phyloP scores from a whole-genome alignment of 2,888 invertebrate species.

The Drosophila longiperda region DNA sequence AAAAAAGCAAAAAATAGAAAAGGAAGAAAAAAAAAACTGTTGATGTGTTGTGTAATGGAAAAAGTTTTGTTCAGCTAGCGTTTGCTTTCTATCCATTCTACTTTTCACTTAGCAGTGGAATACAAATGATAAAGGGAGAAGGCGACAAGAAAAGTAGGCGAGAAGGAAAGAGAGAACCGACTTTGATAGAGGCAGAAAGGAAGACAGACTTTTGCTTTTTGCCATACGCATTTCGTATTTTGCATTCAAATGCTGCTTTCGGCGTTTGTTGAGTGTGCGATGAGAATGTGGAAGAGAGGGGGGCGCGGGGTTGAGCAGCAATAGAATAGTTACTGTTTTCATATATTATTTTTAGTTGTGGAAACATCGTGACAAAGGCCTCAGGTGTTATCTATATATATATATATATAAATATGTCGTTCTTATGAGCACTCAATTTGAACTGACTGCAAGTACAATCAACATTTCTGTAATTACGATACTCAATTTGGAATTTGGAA shows the following conservation, averaged over 20 bases:
- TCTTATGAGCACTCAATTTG: constrained; percentile 53
- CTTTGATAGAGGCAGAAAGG: constrained; percentile 11
- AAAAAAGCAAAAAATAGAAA: constrained; percentile 54
- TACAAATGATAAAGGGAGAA: constrained; percentile 10
- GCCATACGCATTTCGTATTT: constrained; percentile 51
- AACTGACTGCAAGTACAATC: constrained; percentile 36
- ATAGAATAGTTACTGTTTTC: constrained; percentile 51
- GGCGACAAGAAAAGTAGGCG: neutral
- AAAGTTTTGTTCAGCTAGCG: constrained; percentile 76
- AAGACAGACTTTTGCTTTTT: constrained; percentile 63
- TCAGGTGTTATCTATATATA: constrained; percentile 43
- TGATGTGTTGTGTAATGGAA: constrained; percentile 78
- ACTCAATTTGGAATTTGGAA: constrained; percentile 31
- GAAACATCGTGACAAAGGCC: constrained; percentile 22
- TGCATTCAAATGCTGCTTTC: constrained; percentile 45
- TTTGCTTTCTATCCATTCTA: constrained; percentile 74
- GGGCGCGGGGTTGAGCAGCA: neutral
- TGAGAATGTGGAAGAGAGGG: neutral
- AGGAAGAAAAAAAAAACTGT: constrained; percentile 63
- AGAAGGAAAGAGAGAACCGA: neutral
- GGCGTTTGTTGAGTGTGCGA: constrained; percentile 5
- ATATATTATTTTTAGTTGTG: constrained; percentile 28
- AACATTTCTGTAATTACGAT: constrained; percentile 50
- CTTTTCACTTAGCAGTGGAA: constrained; percentile 66
- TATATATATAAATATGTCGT: neutral